Conservation (phyloP, 2,797 vertebrate genomes). For the Pangasius mekongensis region DNA sequence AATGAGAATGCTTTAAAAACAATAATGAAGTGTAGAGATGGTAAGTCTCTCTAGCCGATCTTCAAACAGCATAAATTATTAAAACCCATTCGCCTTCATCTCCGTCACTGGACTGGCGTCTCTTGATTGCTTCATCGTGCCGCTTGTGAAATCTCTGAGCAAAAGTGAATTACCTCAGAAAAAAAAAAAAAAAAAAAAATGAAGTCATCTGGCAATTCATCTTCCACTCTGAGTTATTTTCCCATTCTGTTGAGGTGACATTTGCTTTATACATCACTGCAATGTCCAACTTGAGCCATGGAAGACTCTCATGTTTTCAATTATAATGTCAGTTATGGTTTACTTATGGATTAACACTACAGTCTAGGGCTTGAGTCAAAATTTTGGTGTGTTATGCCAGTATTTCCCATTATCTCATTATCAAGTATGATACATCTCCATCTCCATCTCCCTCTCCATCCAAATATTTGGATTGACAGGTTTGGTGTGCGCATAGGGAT, state of each 20-base stretch:
- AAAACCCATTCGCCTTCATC: conserved; percentile 21
- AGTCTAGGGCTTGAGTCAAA: neutral
- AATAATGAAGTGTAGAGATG: neutral
- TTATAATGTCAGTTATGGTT: neutral
- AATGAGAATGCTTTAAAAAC: neutral
- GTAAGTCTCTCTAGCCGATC: neutral
- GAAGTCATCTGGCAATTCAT: neutral
- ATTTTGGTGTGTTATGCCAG: neutral
- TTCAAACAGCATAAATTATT: conserved; percentile 7
- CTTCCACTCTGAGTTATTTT: neutral
- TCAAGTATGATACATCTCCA: neutral
- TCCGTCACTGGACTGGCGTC: neutral
- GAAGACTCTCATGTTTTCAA: neutral
- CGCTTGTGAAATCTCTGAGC: neutral
- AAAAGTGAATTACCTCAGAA: neutral
- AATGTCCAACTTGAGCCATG: neutral
- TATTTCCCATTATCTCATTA: conserved; percentile 1
- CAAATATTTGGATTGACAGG: conserved; percentile 25
- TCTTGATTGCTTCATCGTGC: conserved; percentile 6
- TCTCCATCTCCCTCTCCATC: neutral
- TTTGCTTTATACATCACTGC: neutral
- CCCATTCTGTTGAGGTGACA: neutral
- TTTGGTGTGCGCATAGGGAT: too few relatives aligned
- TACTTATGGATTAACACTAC: neutral
- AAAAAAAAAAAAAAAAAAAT: neutral